Evolutionary conservation across 2,113 vertebrate species (phyloP).

Genomic region (human (Homo sapiens)): GRCh38 chr14:27102001-27102500

Average conservation of each 20-base stretch:
- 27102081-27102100: not conserved
- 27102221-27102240: not conserved
- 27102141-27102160: not conserved
- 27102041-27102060: not conserved
- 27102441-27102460: not conserved
- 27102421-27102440: not conserved
- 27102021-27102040: not conserved
- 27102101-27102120: not conserved
- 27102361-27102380: not conserved
- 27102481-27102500: not conserved
- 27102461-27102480: not conserved
- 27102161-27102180: not conserved
- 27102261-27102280: not conserved
- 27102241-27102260: not conserved
- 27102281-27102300: not conserved
- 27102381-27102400: not conserved
- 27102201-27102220: not conserved
- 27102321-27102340: not conserved
- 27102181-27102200: not conserved
- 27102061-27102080: not conserved
- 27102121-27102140: not conserved
- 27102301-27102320: not conserved
- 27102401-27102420: not conserved
- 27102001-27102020: not conserved
- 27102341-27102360: not conserved